Base-by-base conservation (phyloP, 2,888 invertebrate species). In the Cheilosia scutellata region DNA sequence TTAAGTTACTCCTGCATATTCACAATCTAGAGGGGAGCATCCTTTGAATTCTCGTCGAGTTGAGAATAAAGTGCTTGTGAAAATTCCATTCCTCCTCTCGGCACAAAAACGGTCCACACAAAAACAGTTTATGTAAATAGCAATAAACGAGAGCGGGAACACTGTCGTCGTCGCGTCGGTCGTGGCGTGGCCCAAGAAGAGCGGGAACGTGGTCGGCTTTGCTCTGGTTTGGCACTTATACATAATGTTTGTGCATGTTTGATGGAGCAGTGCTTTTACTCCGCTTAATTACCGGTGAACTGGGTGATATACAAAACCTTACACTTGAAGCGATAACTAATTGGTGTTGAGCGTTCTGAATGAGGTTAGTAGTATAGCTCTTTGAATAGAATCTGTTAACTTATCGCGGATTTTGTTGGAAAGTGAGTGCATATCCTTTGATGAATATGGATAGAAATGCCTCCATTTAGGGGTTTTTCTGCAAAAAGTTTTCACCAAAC, bases 61-160 rank as follows among this genome's bases (percentile, higher is more conserved):
- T n/a, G 37, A 47, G 68, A 49, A 62, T 62, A 4, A 42, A 55
- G 44, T 51, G 65, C 49, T 53, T 60, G 60, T 31, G 4, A 47
- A 60, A 58, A 65, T 60, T 44, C 31, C 62, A 20, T 49, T 49
- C 47, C 72, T 40, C 29, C 40, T 42, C 25, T 63, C 6, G 29
- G 62, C 40, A 40, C 16, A 55, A 70, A 55, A 75, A 68, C 47
- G 37, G 31, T 57, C 65, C 57, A 70, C 57, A 75, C 72, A 83
- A 77, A 77, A 79, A 75, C 79, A 75, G 70, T 84, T 83, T 79
- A 84, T 84, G 84, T 79, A 84, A 84, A 84, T 84, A 79, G 68
- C 63, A 71, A 75, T 79, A 84, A 84, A 84, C 75, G 79, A 47
- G 79, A 75, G 65, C 58, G 65, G 49, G 68, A 77, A 72, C 44